These are phyloP conservation scores for Heterocephalus glaber DNA, from an alignment of 2,113 vertebrate species.

Conservation along the genomic window DNA sequence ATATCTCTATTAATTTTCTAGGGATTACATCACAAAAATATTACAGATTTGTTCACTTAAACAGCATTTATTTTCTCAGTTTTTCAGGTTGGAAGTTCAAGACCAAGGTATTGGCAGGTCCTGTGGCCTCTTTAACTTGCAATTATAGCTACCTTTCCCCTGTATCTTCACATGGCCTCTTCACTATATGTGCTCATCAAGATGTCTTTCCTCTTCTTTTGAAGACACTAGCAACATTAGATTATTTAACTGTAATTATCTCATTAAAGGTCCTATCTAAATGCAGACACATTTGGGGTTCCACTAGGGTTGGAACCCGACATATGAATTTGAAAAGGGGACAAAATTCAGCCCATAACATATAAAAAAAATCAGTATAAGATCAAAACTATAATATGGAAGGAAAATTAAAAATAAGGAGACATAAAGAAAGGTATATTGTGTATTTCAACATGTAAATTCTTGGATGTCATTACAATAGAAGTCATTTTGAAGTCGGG, in stretches of 20 bases:
- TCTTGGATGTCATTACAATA: background rate
- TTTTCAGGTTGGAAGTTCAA: too few relatives aligned
- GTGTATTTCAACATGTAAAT: background rate
- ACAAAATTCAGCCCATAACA: background rate
- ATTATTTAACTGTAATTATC: background rate
- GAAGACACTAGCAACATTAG: background rate
- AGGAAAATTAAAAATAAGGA: background rate
- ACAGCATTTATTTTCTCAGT: background rate
- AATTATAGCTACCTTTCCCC: too few relatives aligned
- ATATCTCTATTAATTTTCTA: background rate
- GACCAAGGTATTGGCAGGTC: too few relatives aligned
- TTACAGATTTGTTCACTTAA: background rate
- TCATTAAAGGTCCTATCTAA: background rate
- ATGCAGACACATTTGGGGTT: background rate
- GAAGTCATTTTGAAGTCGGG: background rate
- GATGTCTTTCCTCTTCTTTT: background rate
- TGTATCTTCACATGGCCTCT: background rate
- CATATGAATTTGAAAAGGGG: background rate
- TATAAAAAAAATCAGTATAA: background rate
- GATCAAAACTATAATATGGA: background rate
- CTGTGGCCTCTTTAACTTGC: background rate
- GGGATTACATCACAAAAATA: background rate
- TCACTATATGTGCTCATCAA: background rate
- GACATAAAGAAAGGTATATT: background rate
- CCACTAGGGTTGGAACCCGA: background rate